Evolutionary conservation across 2,888 invertebrate genomes (phyloP).

Genomic region (Eupithecia exiguata): DNA sequence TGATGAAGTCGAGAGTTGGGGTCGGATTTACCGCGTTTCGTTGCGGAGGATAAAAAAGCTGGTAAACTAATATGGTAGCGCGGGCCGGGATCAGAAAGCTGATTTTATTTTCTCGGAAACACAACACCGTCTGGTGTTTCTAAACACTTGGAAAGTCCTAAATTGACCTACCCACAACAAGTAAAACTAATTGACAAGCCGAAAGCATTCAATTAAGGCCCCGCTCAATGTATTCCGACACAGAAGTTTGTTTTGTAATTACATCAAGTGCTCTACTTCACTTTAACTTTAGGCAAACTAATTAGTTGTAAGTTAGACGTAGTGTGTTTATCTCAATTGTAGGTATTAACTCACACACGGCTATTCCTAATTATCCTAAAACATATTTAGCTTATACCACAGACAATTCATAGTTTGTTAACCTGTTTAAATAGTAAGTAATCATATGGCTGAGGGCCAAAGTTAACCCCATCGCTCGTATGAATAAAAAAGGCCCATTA

Average conservation of each 20-base stretch:
- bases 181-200: conserved; percentile 29
- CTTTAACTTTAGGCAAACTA: conserved; percentile 36
- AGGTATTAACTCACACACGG: conserved; percentile 32
- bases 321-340: conserved; percentile 32
- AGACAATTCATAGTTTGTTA: conserved; percentile 13
- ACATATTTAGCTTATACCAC: conserved; percentile 30
- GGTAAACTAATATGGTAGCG: conserved; percentile 76
- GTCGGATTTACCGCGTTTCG: conserved; percentile 54
- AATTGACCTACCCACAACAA: conserved; percentile 28
- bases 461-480: too few relatives aligned
- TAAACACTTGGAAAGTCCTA: conserved; percentile 42
- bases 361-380: conserved; percentile 32
- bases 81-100: conserved; percentile 65
- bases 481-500: too few relatives aligned
- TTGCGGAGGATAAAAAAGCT: conserved; percentile 59
- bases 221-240: conserved; percentile 33
- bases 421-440: not conserved
- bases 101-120: conserved; percentile 75
- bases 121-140: conserved; percentile 49
- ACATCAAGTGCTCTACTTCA: conserved; percentile 36
- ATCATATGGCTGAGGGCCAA: not conserved
- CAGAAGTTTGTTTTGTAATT: conserved; percentile 34
- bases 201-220: conserved; percentile 30
- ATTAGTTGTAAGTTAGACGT: conserved; percentile 34
- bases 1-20: conserved; percentile 48